Base-by-base conservation (phyloP, 2,113 vertebrate genomes). In the Antechinus flavipes region DNA sequence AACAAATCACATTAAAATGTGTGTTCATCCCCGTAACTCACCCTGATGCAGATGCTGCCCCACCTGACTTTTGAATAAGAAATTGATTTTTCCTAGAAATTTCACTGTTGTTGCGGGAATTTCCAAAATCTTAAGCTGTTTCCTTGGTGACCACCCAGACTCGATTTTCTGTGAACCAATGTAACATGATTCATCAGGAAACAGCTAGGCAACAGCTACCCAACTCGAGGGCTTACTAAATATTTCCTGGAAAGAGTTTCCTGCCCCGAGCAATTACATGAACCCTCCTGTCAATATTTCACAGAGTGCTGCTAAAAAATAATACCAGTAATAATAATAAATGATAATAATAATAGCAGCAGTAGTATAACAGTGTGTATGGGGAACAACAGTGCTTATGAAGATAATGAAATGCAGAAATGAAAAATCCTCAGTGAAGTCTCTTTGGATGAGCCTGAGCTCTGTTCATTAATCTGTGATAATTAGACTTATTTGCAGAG, bases 381-480 rank as follows among this genome's bases (percentile, higher is more conserved):
- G 94, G 97, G 97, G 97, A 96, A 96, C 5, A 12, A 93, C 54
- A 84, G 76, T 12, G 0, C 95, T 98, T 0, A 0, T 92, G 97
- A 97, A 98, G 97, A 98, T 98, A 99, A 99, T 98, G 98, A 98
- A 98, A 98, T 98, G 96, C 97, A 97, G 97, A 97, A 96, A 95
- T 26, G 42, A 96, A 96, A 98, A 95, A 98, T 98, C 98, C 97
- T 98, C 94, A 95, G 97, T 61, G 47, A 97, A 93, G 24, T 97
- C 97, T 98, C 97, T 97, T 98, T 10, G 56, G 96, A 98, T 98
- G 97, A 98, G 98, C 97, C 98, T 97, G 96, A 0, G 95, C 97
- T 98, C 97, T 98, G 97, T 98, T 98, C 98, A 98, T 99, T 99
- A 99, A 99, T 98, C 98, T 98, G 98, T 97, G 98, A 98, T 98